Conservation (phyloP, 2,888 invertebrate species). For the Callimorpha dominula region DNA sequence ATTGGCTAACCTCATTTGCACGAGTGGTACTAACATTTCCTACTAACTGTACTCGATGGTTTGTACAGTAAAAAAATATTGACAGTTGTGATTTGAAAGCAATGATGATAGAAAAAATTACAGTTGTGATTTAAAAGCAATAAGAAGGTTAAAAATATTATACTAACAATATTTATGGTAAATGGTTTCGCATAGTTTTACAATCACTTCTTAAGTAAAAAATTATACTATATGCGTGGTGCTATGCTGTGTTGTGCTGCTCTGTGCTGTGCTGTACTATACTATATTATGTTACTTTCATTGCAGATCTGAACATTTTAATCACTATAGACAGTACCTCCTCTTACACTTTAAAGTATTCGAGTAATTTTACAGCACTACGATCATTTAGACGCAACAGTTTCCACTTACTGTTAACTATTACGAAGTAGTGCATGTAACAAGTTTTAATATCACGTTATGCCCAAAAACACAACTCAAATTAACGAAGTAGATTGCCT, state of each 20-base stretch:
- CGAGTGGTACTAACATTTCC: slow-evolving; percentile 52
- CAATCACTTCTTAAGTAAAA: no score
- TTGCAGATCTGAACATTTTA: no score
- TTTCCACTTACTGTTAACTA: neutral
- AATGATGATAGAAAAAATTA: neutral
- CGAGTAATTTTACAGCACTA: neutral
- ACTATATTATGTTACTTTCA: no score
- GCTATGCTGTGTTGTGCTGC: no score
- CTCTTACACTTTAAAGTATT: no score
- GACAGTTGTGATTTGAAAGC: neutral
- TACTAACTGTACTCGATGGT: slow-evolving; percentile 52
- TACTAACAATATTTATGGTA: no score
- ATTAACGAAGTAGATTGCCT: neutral
- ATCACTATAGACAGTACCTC: no score
- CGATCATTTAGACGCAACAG: neutral
- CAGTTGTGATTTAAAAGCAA: neutral
- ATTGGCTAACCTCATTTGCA: slow-evolving; percentile 74
- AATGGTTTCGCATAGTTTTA: no score
- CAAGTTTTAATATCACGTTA: neutral
- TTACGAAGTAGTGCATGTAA: neutral
- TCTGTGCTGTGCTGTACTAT: no score
- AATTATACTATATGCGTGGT: no score
- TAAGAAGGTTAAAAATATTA: neutral
- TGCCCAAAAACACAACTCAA: neutral
- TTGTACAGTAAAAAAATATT: neutral